Evolutionary conservation across 2,113 vertebrate species (phyloP), one percentile per base, ranked within the genome.

Genomic region (Leptobrachium leishanense): DNA sequence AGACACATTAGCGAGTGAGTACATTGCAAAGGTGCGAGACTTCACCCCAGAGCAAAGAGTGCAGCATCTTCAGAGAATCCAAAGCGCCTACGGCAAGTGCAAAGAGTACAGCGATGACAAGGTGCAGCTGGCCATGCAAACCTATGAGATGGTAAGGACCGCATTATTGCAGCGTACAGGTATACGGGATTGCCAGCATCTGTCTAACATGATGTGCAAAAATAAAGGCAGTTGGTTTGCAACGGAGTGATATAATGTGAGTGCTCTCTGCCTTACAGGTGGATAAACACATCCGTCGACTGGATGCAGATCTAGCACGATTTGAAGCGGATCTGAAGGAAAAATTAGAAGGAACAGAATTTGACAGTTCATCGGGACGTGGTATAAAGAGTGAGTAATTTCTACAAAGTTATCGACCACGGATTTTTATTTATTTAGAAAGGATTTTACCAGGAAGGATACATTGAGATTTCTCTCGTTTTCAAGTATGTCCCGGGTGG

Each of bases 61-160:
- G 84, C 95, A 96, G 68, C 96, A 96, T 79, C 92, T 99, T 72
- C 94, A 95, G 90, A 96, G 95, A 87, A 99, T 99, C 79, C 95
- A 98, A 73, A 92, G 84, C 0, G 98, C 96, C 72, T 99, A 98
- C 87, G 94, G 89, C 90, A 97, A 95, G 82, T 99, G 98, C 69
- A 97, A 93, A 84, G 98, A 99, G 84, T 99, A 98, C 90, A 98
- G 97, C 0, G 96, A 99, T 0, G 97, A 99, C 84, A 99, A 99
- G 85, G 98, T 99, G 76, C 98, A 99, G 88, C 94, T 99, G 77
- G 98, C 98, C 83, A 99, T 99, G 98, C 97, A 99, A 92, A 99
- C 98, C 0, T 99, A 99, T 0, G 98, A 99, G 90, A 98, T 99
- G 97, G 98, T 98, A 76, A 93, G 95, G 10, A 12, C 55, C 6